Evolutionary conservation across 2,113 vertebrate genomes (phyloP).

Genomic region (Cyrtonyx montezumae): DNA sequence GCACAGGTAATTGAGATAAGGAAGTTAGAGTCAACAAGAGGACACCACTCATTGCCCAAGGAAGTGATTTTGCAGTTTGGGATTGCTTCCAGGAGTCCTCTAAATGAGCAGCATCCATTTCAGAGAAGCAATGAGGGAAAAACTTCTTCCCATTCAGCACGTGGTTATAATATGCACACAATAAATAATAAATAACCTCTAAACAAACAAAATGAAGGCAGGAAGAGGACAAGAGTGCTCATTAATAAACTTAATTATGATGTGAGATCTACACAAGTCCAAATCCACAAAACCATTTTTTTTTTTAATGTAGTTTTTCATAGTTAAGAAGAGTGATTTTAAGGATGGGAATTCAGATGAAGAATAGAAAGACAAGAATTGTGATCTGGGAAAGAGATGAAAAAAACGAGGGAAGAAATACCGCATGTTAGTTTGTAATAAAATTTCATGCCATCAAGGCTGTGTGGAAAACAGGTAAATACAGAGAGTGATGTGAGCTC

Average conservation of each 20-base stretch:
- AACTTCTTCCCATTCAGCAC: neutral
- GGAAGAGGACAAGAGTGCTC: neutral
- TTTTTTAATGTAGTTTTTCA: neutral
- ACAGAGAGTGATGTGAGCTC: neutral
- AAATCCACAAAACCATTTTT: neutral
- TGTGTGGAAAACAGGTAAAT: neutral
- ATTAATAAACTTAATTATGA: neutral
- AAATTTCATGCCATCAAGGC: neutral
- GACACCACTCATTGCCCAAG: neutral
- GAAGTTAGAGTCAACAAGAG: neutral
- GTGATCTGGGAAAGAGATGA: neutral
- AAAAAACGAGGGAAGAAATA: neutral
- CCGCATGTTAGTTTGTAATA: neutral
- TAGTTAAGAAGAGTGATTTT: neutral
- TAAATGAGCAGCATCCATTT: neutral
- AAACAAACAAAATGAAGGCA: neutral
- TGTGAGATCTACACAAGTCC: neutral
- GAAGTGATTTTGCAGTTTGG: neutral
- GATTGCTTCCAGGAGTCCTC: slow-evolving; percentile 19
- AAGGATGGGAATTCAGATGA: neutral
- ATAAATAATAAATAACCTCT: slow-evolving; percentile 51
- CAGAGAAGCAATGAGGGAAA: neutral
- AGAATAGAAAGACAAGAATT: neutral
- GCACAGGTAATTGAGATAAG: neutral
- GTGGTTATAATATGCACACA: neutral